phyloP scores from a whole-genome alignment of 1,140 invertebrate genomes.

The Spodoptera litura region DNA sequence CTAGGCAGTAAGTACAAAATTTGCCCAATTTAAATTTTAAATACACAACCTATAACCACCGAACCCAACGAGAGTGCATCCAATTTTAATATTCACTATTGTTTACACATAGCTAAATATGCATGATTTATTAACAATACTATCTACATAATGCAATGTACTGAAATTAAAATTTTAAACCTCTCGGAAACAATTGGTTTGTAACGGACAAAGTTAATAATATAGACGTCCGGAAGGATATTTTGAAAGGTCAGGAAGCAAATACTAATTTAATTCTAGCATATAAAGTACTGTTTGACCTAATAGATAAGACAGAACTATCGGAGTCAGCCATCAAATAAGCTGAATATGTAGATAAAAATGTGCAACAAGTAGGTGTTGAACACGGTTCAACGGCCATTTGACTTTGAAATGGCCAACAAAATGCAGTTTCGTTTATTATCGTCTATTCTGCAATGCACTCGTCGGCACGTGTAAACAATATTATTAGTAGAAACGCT shows the following conservation, averaged over 20 bases:
- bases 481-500: slow-evolving; percentile 19
- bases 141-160: not conserved
- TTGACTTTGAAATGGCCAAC: slow-evolving; percentile 51
- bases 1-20: no score
- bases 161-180: not conserved
- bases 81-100: not conserved
- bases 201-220: not conserved
- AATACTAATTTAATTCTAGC: not conserved
- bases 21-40: no score
- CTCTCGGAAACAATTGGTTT: not conserved
- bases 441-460: slow-evolving; percentile 11
- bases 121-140: no score
- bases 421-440: slow-evolving; percentile 40
- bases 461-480: not conserved
- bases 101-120: not conserved
- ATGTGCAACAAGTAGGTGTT: slow-evolving; percentile 35
- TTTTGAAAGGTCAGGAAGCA: not conserved
- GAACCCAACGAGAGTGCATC: not conserved
- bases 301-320: slow-evolving; percentile 17
- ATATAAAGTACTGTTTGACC: not conserved
- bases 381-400: slow-evolving; percentile 43
- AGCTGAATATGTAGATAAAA: slow-evolving; percentile 42
- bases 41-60: no score
- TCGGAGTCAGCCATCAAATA: slow-evolving; percentile 5
- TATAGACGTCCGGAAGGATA: not conserved